Conservation (phyloP, 2,113 vertebrate genomes). For the Scomber scombrus region DNA sequence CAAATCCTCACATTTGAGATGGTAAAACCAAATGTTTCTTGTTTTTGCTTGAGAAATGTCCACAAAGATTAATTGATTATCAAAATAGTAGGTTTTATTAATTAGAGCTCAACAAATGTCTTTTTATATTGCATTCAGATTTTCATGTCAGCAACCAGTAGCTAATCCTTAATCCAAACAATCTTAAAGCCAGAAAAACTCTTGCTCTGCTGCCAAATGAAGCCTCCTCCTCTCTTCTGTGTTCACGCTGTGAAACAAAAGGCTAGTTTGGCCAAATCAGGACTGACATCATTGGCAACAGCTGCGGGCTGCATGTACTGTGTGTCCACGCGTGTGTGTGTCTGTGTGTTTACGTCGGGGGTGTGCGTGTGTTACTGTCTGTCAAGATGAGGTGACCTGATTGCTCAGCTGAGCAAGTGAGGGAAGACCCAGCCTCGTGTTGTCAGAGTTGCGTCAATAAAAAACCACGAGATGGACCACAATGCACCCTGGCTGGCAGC, state of each 20-base stretch:
- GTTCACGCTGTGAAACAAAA: conserved; percentile 77
- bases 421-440: conserved; percentile 78
- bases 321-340: conserved; percentile 40
- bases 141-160: conserved; percentile 45
- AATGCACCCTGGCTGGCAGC: conserved; percentile 59
- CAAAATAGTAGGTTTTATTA: neutral
- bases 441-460: conserved; percentile 71
- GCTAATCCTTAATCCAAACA: conserved; percentile 56
- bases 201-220: conserved; percentile 46
- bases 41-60: neutral
- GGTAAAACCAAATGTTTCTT: neutral
- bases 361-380: conserved; percentile 68
- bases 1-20: neutral
- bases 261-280: conserved; percentile 77
- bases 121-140: conserved; percentile 29
- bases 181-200: conserved; percentile 41
- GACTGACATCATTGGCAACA: conserved; percentile 84
- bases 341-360: conserved; percentile 53
- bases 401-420: conserved; percentile 86
- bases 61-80: neutral
- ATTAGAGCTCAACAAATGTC: neutral
- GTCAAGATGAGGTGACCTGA: conserved; percentile 85
- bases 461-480: conserved; percentile 67
- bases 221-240: conserved; percentile 63
- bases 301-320: conserved; percentile 80